Conservation (phyloP, 2,888 invertebrate species). For the Sarcophaga variegata region DNA sequence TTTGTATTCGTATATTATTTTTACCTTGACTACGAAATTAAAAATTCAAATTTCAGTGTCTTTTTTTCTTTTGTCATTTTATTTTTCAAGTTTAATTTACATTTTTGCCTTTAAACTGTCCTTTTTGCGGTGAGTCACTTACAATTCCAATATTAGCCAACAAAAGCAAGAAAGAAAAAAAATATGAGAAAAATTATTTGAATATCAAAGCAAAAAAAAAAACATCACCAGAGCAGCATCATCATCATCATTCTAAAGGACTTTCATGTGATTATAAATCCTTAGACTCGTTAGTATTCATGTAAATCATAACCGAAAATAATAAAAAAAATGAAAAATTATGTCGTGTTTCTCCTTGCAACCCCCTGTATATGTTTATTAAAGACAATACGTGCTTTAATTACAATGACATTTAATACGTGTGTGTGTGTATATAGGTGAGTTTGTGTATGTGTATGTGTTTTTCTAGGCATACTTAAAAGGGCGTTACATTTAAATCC, state of each 20-base stretch:
- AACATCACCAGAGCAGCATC: not conserved
- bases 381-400: conserved; percentile 61
- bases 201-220: not conserved
- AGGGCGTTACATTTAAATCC: conserved; percentile 42
- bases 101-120: too few species aligned
- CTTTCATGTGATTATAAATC: conserved; percentile 30
- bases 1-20: too few species aligned
- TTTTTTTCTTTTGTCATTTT: too few species aligned
- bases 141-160: too few species aligned
- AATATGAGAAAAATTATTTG: not conserved
- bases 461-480: conserved; percentile 34
- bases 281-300: not conserved
- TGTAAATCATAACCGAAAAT: not conserved
- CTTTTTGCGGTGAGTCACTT: too few species aligned
- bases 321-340: too few species aligned
- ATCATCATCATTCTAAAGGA: not conserved
- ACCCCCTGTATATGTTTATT: conserved; percentile 26
- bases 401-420: conserved; percentile 50
- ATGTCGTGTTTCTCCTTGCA: not conserved
- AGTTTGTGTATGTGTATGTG: not conserved
- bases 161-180: not conserved
- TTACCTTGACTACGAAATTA: too few species aligned
- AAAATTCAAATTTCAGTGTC: too few species aligned
- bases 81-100: too few species aligned
- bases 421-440: too few species aligned